Evolutionary conservation across 37 sponge, comb jelly and placozoan genomes (phyloP).

Genomic region (Ephydatia muelleri): DNA sequence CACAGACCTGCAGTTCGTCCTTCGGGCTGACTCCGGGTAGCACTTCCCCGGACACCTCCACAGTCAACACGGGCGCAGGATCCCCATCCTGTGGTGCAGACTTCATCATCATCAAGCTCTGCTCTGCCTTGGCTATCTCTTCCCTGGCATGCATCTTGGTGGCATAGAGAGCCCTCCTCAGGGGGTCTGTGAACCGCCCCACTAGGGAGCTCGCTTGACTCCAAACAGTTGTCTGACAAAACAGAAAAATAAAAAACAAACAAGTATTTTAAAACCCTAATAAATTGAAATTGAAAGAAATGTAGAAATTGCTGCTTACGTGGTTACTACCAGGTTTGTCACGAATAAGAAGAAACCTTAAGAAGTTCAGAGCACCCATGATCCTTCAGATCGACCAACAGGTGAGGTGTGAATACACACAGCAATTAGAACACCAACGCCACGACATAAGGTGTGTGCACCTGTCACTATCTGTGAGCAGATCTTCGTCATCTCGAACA

Average conservation of each 20-base stretch:
- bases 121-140: not conserved
- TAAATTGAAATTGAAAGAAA: not conserved
- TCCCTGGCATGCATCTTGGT: slow-evolving; percentile 16
- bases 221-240: slow-evolving; percentile 57
- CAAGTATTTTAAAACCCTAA: not conserved
- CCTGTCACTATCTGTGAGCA: slow-evolving; percentile 65
- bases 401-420: not conserved
- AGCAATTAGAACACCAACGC: not conserved
- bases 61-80: slow-evolving; percentile 35
- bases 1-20: slow-evolving; percentile 34
- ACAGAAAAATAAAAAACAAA: not conserved
- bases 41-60: slow-evolving; percentile 37
- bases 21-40: slow-evolving; percentile 36
- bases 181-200: slow-evolving; percentile 23
- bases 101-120: not conserved
- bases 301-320: slow-evolving; percentile 27
- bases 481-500: slow-evolving; percentile 26
- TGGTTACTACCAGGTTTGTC: slow-evolving; percentile 43
- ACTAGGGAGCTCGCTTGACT: not conserved
- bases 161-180: slow-evolving; percentile 9
- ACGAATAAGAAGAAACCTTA: slow-evolving; percentile 61
- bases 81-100: not conserved
- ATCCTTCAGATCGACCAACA: slow-evolving; percentile 19
- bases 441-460: not conserved
- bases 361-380: slow-evolving; percentile 68